Conservation (phyloP, 2,797 vertebrate species). For the Zalophus californianus region DNA sequence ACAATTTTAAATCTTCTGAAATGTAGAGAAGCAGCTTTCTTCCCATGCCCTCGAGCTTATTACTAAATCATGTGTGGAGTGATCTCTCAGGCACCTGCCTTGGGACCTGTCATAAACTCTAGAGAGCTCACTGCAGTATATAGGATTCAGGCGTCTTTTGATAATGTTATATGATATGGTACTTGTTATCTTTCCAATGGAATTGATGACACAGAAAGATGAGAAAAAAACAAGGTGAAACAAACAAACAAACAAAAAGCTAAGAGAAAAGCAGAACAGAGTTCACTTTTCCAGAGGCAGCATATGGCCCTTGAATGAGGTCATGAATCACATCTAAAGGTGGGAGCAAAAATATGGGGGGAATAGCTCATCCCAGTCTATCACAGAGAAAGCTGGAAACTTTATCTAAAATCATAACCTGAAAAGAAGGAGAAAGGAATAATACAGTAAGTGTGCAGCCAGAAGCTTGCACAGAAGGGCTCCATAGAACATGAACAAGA, state of each 20-base stretch:
- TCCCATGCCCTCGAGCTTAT: slow-evolving; percentile 28
- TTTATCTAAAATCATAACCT: neutral
- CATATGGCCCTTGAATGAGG: too few relatives aligned
- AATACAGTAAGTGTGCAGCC: neutral
- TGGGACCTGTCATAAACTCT: slow-evolving; percentile 37
- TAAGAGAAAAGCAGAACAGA: slow-evolving; percentile 1
- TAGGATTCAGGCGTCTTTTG: slow-evolving; percentile 35
- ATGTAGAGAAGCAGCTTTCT: slow-evolving; percentile 45
- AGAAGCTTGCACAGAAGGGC: neutral
- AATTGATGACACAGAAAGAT: slow-evolving; percentile 58
- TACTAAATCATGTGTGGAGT: slow-evolving; percentile 30
- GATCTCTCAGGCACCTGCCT: slow-evolving; percentile 37
- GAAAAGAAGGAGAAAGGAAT: neutral
- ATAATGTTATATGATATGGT: slow-evolving; percentile 28
- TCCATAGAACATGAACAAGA: neutral
- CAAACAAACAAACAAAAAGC: slow-evolving; percentile 67
- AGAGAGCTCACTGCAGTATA: slow-evolving; percentile 15
- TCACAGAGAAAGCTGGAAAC: neutral
- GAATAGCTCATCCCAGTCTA: neutral
- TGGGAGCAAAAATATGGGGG: neutral
- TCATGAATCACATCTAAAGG: neutral
- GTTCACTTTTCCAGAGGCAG: neutral
- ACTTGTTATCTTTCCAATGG: slow-evolving; percentile 55
- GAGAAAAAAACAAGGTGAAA: slow-evolving; percentile 51
- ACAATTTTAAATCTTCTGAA: slow-evolving; percentile 47